Conservation (phyloP, 1,140 invertebrate genomes). For the Dendroctonus ponderosae region DNA sequence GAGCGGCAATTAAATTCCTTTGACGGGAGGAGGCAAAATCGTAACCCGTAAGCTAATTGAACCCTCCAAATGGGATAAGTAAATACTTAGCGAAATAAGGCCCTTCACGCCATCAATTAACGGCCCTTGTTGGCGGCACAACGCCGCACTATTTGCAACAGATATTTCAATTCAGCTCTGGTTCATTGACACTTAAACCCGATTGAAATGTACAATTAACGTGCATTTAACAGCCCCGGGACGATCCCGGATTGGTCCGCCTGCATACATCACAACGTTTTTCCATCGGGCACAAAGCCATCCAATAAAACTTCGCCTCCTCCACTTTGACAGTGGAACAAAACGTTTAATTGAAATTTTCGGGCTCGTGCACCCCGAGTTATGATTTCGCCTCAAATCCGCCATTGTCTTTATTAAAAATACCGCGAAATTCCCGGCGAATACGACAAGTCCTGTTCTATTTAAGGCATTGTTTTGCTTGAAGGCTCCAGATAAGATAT, state of each 20-base stretch:
- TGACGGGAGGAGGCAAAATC: slow-evolving; percentile 11
- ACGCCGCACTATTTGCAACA: not conserved
- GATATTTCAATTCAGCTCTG: no score
- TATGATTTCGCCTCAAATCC: not conserved
- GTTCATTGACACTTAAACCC: no score
- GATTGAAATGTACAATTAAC: no score
- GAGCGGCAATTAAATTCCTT: slow-evolving; percentile 20
- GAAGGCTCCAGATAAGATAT: slow-evolving; percentile 9
- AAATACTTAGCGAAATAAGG: slow-evolving; percentile 19
- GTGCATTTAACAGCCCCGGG: no score
- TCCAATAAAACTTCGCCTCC: no score
- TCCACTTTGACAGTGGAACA: not conserved
- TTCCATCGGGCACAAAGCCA: no score
- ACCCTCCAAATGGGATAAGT: slow-evolving; percentile 14
- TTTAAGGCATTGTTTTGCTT: slow-evolving; percentile 10
- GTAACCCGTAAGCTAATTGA: slow-evolving; percentile 24
- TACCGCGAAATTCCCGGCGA: not conserved
- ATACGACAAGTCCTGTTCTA: slow-evolving; percentile 6
- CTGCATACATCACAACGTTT: no score
- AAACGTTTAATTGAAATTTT: slow-evolving; percentile 1
- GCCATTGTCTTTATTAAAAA: slow-evolving; percentile 13
- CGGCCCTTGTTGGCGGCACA: not conserved
- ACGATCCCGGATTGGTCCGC: no score
- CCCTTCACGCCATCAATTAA: not conserved
- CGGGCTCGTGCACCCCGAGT: not conserved